Base-by-base conservation (phyloP, 1,140 invertebrate species). In the Saccostrea echinata region DNA sequence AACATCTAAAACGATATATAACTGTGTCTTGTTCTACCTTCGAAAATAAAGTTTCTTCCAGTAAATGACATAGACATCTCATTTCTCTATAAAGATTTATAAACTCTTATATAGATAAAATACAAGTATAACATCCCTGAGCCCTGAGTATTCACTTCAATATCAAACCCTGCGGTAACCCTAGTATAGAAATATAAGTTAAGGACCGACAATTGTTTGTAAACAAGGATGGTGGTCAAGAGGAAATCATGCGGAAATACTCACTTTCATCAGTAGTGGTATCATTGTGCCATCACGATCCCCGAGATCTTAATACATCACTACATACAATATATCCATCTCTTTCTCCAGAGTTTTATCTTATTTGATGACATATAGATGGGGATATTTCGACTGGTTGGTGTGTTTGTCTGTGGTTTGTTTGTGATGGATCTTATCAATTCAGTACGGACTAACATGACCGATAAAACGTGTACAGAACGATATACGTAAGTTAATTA, bases 371-470 rank as follows among this genome's bases (percentile, higher is more conserved):
- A 61, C 21, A 21, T n/a, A 18, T 21, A 61, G 68, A 76, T 76
- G 68, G 27, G 68, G 27, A 11, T 13, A 24, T 13, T 8, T 16
- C 24, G 9, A 8, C 13, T 76, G 30, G 11, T 76, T 12, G 24
- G 68, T 33, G 24, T 33, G 24, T 76, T 76, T 76, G 68, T 76
- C 68, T 76, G 68, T 76, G 27, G 68, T 30, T 16, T 76, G 11
- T 76, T 16, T 33, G 27, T 11, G 27, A 76, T 76, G 30, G 16
- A 33, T 76, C 13, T 33, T 3, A 35, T 76, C 27, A 30, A 12
- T 33, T 76, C 27, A 13, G 68, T 27, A 30, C 27, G 68, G 68
- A 76, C 24, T 33, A 27, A 76, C 24, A 30, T 76, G 11, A 30
- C 24, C 0, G 24, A 27, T 76, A 76, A 76, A 27, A 33, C 16